Percentiles rank a stretch among this genome's conserved stretches.
Evolutionary conservation across 2,888 invertebrate species (phyloP).

Genomic region (Allolobophora icterica): DNA sequence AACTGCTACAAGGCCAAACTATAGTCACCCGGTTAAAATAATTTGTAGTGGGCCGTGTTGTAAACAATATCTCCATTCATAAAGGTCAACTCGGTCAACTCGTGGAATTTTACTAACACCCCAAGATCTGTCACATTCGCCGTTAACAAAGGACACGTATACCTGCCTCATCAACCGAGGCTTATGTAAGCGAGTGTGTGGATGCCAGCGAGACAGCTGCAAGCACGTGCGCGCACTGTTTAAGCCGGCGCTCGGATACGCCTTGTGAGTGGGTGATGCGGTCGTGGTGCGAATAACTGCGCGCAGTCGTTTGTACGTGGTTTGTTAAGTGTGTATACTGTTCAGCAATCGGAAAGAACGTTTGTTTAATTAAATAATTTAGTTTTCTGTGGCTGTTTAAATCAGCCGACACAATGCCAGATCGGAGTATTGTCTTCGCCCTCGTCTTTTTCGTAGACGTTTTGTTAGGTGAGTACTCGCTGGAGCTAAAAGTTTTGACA

Average conservation of each 20-base stretch:
- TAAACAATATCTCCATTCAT: conserved; percentile 17
- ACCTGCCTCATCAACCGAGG: not conserved
- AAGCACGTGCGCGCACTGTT: conserved; percentile 7
- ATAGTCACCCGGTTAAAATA: not conserved
- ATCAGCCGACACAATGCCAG: not conserved
- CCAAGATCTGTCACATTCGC: not conserved
- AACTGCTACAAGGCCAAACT: not conserved
- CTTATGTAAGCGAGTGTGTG: not conserved
- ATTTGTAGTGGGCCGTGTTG: not conserved
- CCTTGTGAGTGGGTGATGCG: not conserved
- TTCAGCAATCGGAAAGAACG: not conserved
- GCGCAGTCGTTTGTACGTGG: not conserved
- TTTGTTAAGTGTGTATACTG: not conserved
- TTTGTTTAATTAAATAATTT: conserved; percentile 3
- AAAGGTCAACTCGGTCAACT: not conserved
- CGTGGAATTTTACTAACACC: not conserved
- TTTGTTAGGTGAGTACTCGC: not conserved
- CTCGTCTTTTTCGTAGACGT: not conserved
- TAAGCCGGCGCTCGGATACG: not conserved
- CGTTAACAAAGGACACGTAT: not conserved
- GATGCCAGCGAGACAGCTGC: not conserved
- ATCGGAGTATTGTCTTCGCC: not conserved
- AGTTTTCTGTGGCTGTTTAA: not conserved
- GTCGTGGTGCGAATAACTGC: not conserved
- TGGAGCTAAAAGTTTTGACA: not conserved